Base-by-base conservation (phyloP, 2,113 vertebrate genomes). In the Xyrauchen texanus region DNA sequence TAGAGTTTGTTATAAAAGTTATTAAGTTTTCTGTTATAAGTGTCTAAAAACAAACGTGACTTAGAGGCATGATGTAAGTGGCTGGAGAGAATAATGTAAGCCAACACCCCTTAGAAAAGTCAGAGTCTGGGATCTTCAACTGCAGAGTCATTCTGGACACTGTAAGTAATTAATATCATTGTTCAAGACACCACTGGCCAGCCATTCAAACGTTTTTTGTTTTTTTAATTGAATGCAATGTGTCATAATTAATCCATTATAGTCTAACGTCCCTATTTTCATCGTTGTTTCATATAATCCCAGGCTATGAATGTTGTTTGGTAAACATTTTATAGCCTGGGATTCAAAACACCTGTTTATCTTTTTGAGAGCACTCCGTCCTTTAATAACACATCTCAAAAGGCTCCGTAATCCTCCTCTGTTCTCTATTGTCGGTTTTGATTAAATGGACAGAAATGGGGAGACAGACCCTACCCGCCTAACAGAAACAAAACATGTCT, bases 401-500 rank as follows among this genome's bases (percentile, higher is more conserved):
- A 67, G 70, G 42, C 66, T 16, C 15, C n/a, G 11, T 60, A 57
- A 55, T 70, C 61, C 58, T 52, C 51, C 46, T 52, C 4, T 45
- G n/a, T 3, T 15, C 60, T 44, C 8, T 10, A 15, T 61, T 64
- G 6, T 68, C 34, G 4, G 3, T 61, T 58, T 47, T 79, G 67
- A 85, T 80, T 76, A 68, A 85, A 75, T 63, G 13, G n/a, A 53
- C 42, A 66, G 45, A 65, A 82, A 71, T 34, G 21, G 72, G 4
- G 61, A 70, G 60, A 68, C 57, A 53, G 57, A 57, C 15, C 3
- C 62, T 47, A 16, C 67, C 76, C 8, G 44, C 70, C 21, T 67
- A 57, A 68, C 66, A 62, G 51, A 47, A 84, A 46, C 81, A 68
- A 72, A 71, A 52, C 69, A 49, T 65, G 70, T 78, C 60, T 84